A percentile compares a stretch with the other conserved stretches of the same genome.
Conservation (phyloP, 1,140 invertebrate genomes). For the Nephila pilipes region DNA sequence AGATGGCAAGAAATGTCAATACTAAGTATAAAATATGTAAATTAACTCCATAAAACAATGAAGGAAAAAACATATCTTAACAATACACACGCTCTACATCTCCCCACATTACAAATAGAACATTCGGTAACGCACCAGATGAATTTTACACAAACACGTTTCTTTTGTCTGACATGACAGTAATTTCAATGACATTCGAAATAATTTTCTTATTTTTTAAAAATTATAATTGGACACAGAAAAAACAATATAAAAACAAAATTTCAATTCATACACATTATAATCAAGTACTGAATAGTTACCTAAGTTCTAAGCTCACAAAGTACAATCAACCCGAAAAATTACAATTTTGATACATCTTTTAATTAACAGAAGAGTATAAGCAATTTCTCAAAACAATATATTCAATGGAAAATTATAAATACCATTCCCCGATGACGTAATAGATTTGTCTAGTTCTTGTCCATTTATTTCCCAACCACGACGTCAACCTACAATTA, state of each 20-base stretch:
- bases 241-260: background rate
- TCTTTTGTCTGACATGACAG: too few species aligned
- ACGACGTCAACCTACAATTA: slow-evolving; percentile 18
- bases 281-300: background rate
- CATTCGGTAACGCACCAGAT: background rate
- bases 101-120: background rate
- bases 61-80: background rate
- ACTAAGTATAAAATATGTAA: background rate
- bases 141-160: background rate
- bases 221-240: background rate
- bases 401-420: background rate
- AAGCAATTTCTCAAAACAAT: background rate
- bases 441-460: slow-evolving; percentile 32
- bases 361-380: background rate
- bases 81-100: too few species aligned
- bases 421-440: slow-evolving; percentile 22
- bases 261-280: background rate
- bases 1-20: too few species aligned
- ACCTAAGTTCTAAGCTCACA: background rate
- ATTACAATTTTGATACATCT: background rate
- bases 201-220: background rate
- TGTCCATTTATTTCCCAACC: slow-evolving; percentile 14
- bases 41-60: background rate
- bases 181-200: background rate
- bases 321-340: background rate